These are phyloP conservation scores for Gandaritis pyraliata DNA, from an alignment of 2,888 invertebrate genomes.

Conservation along the genomic window DNA sequence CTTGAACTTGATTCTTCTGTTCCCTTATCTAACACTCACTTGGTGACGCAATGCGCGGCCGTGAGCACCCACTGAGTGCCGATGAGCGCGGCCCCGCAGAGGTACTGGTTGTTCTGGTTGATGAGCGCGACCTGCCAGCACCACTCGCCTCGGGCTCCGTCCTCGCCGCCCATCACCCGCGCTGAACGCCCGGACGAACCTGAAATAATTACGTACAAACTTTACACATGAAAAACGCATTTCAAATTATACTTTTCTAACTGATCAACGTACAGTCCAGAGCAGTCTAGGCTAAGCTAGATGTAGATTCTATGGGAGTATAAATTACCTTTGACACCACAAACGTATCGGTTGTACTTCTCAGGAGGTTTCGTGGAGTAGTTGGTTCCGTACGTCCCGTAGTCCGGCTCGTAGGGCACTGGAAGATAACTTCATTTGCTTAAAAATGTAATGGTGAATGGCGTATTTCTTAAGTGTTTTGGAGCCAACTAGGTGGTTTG, in stretches of 20 bases:
- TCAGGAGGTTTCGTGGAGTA: constrained; percentile 86
- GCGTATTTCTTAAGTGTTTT: no score
- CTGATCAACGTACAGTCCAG: no score
- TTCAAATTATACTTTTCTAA: no score
- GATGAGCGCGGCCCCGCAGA: constrained; percentile 96
- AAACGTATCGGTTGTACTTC: constrained; percentile 94
- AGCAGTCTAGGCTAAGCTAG: no score
- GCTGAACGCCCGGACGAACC: constrained; percentile 58
- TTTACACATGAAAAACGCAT: neutral
- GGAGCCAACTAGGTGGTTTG: no score
- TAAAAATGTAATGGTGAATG: no score
- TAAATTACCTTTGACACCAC: constrained; percentile 92
- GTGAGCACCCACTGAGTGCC: constrained; percentile 98
- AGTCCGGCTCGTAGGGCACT: constrained; percentile 75
- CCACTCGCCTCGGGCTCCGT: constrained; percentile 96
- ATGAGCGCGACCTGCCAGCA: constrained; percentile 98
- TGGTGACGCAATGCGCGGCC: constrained; percentile 97
- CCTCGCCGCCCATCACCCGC: constrained; percentile 94
- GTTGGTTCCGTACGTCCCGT: constrained; percentile 74
- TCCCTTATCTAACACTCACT: constrained; percentile 85
- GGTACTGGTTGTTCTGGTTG: constrained; percentile 96
- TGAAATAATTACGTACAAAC: constrained; percentile 41
- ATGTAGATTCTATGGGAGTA: no score
- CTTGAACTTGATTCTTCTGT: no score
- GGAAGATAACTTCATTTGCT: constrained; percentile 43